phyloP scores from a whole-genome alignment of 2,797 vertebrate genomes.

The Steatocranus sp. region DNA sequence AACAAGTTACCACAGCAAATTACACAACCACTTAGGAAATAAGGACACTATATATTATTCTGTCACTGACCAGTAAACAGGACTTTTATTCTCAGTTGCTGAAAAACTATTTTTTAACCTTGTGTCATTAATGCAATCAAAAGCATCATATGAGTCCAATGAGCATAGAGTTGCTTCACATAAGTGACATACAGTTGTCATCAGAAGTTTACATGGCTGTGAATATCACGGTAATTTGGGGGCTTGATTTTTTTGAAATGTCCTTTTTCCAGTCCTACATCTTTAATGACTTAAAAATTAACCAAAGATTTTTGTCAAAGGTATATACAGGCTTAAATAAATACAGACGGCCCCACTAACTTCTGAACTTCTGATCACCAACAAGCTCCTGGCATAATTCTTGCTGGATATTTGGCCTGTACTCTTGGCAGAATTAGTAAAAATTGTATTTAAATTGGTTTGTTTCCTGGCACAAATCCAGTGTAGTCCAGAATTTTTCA shows the following conservation, averaged over 20 bases:
- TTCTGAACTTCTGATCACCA: fast-evolving
- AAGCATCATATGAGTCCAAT: neutral
- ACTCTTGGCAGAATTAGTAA: neutral
- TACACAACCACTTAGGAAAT: constrained; percentile 47
- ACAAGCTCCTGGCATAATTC: neutral
- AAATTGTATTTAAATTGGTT: neutral
- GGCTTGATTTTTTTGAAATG: neutral
- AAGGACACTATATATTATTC: constrained; percentile 1
- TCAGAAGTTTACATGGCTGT: neutral
- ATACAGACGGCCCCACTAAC: neutral
- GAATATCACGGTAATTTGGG: fast-evolving
- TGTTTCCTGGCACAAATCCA: neutral
- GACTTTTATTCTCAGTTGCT: neutral
- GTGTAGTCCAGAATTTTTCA: neutral
- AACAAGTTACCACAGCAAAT: constrained; percentile 28
- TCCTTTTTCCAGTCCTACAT: neutral
- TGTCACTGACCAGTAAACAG: neutral
- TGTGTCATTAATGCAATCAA: neutral
- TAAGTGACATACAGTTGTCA: neutral
- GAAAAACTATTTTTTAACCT: neutral
- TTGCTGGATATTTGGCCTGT: neutral
- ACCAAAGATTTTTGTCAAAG: neutral
- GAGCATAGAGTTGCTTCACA: neutral
- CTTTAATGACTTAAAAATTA: neutral
- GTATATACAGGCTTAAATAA: neutral